Conservation (phyloP, 2,888 invertebrate genomes). For the Cataglyphis livida region DNA sequence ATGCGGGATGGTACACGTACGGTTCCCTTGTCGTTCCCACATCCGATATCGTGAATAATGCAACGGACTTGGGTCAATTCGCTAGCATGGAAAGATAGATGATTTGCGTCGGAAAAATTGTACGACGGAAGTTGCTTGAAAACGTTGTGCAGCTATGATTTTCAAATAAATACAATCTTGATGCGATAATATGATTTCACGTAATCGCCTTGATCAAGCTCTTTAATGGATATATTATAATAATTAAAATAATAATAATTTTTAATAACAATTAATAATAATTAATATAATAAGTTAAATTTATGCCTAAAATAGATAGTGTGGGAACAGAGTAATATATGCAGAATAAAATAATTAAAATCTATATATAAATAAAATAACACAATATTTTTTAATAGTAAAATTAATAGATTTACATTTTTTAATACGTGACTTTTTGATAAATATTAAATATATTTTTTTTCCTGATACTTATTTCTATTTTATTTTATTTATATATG, state of each 20-base stretch:
- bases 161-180: not conserved
- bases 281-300: not conserved
- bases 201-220: not conserved
- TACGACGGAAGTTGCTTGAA: slow-evolving; percentile 32
- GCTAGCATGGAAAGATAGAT: slow-evolving; percentile 35
- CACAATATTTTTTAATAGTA: not conserved
- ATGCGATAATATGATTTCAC: not conserved
- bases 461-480: not conserved
- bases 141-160: slow-evolving; percentile 31
- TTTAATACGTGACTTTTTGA: not conserved
- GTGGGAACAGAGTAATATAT: not conserved
- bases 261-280: not conserved
- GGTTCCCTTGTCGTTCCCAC: slow-evolving; percentile 30
- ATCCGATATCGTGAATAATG: slow-evolving; percentile 55
- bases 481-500: not conserved
- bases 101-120: slow-evolving; percentile 29
- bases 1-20: slow-evolving; percentile 43
- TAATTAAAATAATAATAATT: not conserved
- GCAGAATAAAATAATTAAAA: not conserved
- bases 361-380: not conserved
- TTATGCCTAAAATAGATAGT: not conserved
- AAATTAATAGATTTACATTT: not conserved
- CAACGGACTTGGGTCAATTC: slow-evolving; percentile 54
- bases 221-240: not conserved
- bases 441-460: not conserved